Conservation (phyloP, 2,888 invertebrate genomes). For the Penaeus monodon region DNA sequence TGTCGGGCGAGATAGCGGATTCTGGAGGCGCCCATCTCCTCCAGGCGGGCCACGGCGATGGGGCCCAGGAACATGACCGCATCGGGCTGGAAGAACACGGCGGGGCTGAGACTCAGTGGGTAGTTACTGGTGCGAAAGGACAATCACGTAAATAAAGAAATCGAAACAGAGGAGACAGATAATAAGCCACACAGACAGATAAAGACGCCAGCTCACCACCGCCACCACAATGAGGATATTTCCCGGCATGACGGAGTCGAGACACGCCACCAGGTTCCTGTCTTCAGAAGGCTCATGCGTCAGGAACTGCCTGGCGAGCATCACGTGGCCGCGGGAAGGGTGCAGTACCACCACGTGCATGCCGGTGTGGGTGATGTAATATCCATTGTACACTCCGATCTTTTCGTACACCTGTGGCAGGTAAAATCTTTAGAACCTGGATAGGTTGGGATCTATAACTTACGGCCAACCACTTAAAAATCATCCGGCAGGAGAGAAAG, state of each 20-base stretch:
- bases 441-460: not conserved
- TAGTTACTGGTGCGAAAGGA: not conserved
- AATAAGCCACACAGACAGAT: not conserved
- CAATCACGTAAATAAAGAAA: not conserved
- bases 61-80: conserved; percentile 32
- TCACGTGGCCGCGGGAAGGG: conserved; percentile 9
- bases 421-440: not conserved
- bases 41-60: conserved; percentile 26
- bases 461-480: too few species aligned
- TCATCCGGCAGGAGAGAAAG: not conserved
- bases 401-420: conserved; percentile 18
- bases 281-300: conserved; percentile 41
- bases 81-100: conserved; percentile 25
- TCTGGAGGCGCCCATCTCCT: conserved; percentile 34
- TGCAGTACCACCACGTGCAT: conserved; percentile 37
- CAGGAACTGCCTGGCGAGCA: conserved; percentile 39
- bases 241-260: conserved; percentile 37
- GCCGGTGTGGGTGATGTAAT: conserved; percentile 10
- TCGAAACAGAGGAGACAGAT: not conserved
- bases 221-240: conserved; percentile 30
- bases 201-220: conserved; percentile 23
- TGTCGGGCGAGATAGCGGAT: conserved; percentile 35
- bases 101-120: not conserved
- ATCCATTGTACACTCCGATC: not conserved
- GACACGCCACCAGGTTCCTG: conserved; percentile 39